These are phyloP conservation scores for Drosophila subpulchrella DNA, from an alignment of 1,140 invertebrate species.

Conservation along the genomic window DNA sequence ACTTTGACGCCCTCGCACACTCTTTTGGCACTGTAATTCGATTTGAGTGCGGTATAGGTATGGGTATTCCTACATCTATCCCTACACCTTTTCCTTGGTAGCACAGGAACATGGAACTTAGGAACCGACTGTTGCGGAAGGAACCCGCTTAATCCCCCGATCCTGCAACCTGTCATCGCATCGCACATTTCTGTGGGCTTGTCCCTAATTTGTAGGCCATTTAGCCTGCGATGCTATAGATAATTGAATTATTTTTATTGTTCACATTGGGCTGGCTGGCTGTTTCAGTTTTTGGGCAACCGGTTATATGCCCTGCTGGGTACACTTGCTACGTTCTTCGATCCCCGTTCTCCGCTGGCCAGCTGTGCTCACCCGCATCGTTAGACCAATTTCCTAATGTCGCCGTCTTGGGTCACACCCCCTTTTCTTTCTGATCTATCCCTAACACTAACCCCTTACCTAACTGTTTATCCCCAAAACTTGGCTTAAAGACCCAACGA, in stretches of 20 bases:
- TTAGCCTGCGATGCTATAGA: conserved; percentile 62
- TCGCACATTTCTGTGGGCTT: conserved; percentile 70
- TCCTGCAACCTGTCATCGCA: conserved; percentile 64
- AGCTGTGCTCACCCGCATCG: conserved; percentile 77
- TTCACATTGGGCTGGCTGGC: conserved; percentile 32
- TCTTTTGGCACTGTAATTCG: conserved; percentile 72
- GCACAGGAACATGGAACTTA: not conserved
- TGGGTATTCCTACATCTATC: not conserved
- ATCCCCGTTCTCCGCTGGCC: conserved; percentile 2
- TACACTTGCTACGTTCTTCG: conserved; percentile 48
- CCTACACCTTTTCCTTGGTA: not conserved
- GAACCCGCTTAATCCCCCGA: conserved; percentile 57
- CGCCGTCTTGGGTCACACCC: conserved; percentile 55
- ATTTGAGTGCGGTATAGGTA: conserved; percentile 55
- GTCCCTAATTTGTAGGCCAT: conserved; percentile 74
- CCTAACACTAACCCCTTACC: not conserved
- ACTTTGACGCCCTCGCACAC: conserved; percentile 76
- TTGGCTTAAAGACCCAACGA: conserved; percentile 16
- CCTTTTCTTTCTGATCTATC: not conserved
- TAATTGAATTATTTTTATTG: conserved; percentile 83
- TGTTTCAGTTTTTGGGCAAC: conserved; percentile 6
- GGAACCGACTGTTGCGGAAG: conserved; percentile 36
- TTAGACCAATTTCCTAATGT: conserved; percentile 75
- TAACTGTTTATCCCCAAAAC: conserved; percentile 4
- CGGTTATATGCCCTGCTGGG: conserved; percentile 43